These are phyloP conservation scores for Cricetomys ansorgei DNA, from an alignment of 2,113 vertebrate genomes.

Conservation along the genomic window DNA sequence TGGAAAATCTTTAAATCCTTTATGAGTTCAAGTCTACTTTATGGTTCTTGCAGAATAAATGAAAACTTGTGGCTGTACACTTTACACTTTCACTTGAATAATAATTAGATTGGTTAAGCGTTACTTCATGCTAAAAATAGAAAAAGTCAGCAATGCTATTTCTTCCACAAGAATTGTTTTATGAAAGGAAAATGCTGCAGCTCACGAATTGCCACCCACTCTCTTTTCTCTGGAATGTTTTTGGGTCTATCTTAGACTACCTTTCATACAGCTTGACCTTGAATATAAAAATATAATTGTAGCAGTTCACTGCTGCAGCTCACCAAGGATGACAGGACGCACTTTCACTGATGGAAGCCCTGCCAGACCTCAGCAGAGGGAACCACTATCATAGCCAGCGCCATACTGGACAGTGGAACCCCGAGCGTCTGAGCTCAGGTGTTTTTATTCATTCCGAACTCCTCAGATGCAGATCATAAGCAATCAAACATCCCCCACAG, in stretches of 20 bases:
- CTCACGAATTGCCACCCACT: slow-evolving; percentile 64
- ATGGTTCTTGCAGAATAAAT: slow-evolving; percentile 26
- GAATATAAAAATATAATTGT: too few relatives aligned
- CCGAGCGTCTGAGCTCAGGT: too few relatives aligned
- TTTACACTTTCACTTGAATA: slow-evolving; percentile 63
- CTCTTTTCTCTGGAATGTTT: slow-evolving; percentile 57
- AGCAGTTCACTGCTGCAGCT: too few relatives aligned
- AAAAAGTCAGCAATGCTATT: slow-evolving; percentile 61
- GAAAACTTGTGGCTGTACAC: slow-evolving; percentile 48
- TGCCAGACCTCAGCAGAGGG: too few relatives aligned
- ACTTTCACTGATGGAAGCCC: too few relatives aligned
- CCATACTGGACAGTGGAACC: too few relatives aligned
- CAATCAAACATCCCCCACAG: too few relatives aligned
- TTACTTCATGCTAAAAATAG: slow-evolving; percentile 73
- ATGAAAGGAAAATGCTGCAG: slow-evolving; percentile 58
- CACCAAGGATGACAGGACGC: too few relatives aligned
- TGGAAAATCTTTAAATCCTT: slow-evolving; percentile 24
- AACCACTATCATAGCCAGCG: too few relatives aligned
- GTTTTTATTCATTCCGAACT: too few relatives aligned
- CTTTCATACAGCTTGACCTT: slow-evolving; percentile 46
- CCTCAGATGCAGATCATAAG: too few relatives aligned
- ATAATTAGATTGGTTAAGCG: slow-evolving; percentile 69
- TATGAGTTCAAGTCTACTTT: slow-evolving; percentile 36
- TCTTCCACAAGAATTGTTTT: slow-evolving; percentile 65
- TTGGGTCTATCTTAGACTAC: slow-evolving; percentile 42